Evolutionary conservation across 2,113 vertebrate genomes (phyloP).

Genomic region (Ovis aries): ARS-UI_Ramb_v3.0 NC_056055.1:246756001-246756500

Average conservation of each 20-base stretch:
- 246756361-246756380: slow-evolving; percentile 81
- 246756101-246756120: background rate
- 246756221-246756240: slow-evolving; percentile 70
- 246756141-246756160: slow-evolving; percentile 48
- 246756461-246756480: slow-evolving; percentile 72
- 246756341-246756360: slow-evolving; percentile 68
- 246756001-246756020: background rate
- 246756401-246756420: slow-evolving; percentile 69
- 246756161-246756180: slow-evolving; percentile 53
- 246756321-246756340: slow-evolving; percentile 30
- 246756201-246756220: slow-evolving; percentile 53
- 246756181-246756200: slow-evolving; percentile 43
- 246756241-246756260: slow-evolving; percentile 55
- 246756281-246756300: slow-evolving; percentile 52
- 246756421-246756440: slow-evolving; percentile 58
- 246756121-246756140: background rate
- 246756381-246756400: slow-evolving; percentile 78
- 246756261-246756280: slow-evolving; percentile 54
- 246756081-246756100: background rate
- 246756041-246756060: background rate
- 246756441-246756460: slow-evolving; percentile 74
- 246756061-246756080: background rate
- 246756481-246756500: slow-evolving; percentile 79
- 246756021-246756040: background rate
- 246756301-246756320: slow-evolving; percentile 56